A percentile compares a stretch with the other conserved stretches of the same genome.
phyloP scores from a whole-genome alignment of 2,113 vertebrate species.

The Carollia perspicillata region DNA sequence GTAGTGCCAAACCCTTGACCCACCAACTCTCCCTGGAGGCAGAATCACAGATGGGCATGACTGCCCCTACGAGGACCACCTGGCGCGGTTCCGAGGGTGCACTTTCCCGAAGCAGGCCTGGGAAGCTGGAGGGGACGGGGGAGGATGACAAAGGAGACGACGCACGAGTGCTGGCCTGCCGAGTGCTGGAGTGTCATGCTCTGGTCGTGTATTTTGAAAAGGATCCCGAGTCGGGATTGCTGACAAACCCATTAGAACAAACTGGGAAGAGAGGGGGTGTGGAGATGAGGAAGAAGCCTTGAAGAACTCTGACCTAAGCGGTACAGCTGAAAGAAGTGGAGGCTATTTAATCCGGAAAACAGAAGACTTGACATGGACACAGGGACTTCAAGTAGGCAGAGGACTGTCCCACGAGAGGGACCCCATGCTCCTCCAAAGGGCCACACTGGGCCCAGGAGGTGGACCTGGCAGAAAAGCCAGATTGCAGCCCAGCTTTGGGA shows the following conservation, averaged over 20 bases:
- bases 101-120: neutral
- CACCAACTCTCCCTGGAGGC: neutral
- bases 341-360: conserved; percentile 31
- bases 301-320: neutral
- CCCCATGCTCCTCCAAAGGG: neutral
- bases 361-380: neutral
- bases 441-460: neutral
- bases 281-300: neutral
- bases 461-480: neutral
- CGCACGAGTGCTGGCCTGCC: neutral
- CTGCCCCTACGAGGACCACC: neutral
- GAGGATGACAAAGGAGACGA: neutral
- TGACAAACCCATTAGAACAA: neutral
- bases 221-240: neutral
- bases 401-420: neutral
- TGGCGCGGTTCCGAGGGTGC: neutral
- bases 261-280: neutral
- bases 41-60: neutral
- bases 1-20: neutral
- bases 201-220: neutral
- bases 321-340: neutral
- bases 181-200: neutral
- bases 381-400: neutral
- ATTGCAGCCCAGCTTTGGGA: neutral
- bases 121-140: neutral